Percentiles rank a stretch among this genome's conserved stretches.
phyloP scores from a whole-genome alignment of 2,888 invertebrate genomes.

The Monochamus alternatus region DNA sequence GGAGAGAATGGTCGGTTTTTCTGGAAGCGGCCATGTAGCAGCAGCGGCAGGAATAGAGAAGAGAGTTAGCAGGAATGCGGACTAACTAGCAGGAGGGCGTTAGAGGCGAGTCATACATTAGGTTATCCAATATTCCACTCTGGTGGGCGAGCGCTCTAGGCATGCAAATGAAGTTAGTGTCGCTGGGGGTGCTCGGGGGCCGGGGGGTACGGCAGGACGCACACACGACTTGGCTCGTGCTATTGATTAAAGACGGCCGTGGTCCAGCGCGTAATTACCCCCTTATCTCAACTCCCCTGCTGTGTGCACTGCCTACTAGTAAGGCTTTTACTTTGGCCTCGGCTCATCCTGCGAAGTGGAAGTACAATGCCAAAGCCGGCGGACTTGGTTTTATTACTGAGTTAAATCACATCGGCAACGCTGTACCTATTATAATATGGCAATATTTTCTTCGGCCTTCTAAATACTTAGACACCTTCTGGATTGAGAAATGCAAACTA shows the following conservation, averaged over 20 bases:
- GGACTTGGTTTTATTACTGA: constrained; percentile 20
- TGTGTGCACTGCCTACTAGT: constrained; percentile 52
- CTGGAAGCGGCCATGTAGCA: constrained; percentile 43
- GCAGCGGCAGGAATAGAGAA: constrained; percentile 48
- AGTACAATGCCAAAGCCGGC: constrained; percentile 35
- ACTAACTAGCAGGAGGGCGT: constrained; percentile 58
- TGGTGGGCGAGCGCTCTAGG: constrained; percentile 70
- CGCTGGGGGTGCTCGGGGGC: constrained; percentile 58
- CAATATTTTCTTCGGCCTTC: too few relatives aligned
- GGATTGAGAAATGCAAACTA: too few relatives aligned
- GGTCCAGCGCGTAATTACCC: constrained; percentile 71
- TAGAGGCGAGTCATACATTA: constrained; percentile 68
- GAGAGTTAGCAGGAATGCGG: constrained; percentile 58
- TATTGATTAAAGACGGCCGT: constrained; percentile 71
- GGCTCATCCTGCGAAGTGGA: constrained; percentile 39
- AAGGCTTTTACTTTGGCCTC: constrained; percentile 48
- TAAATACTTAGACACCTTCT: too few relatives aligned
- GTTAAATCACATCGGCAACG: background rate
- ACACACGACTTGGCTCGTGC: constrained; percentile 67
- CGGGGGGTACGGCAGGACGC: constrained; percentile 52
- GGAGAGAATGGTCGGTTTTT: constrained; percentile 46
- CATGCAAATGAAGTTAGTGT: constrained; percentile 72
- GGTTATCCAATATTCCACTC: constrained; percentile 71
- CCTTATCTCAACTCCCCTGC: constrained; percentile 66
- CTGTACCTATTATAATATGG: too few relatives aligned